Evolutionary conservation across 2,113 vertebrate genomes (phyloP).

Genomic region (Azemiops feae): DNA sequence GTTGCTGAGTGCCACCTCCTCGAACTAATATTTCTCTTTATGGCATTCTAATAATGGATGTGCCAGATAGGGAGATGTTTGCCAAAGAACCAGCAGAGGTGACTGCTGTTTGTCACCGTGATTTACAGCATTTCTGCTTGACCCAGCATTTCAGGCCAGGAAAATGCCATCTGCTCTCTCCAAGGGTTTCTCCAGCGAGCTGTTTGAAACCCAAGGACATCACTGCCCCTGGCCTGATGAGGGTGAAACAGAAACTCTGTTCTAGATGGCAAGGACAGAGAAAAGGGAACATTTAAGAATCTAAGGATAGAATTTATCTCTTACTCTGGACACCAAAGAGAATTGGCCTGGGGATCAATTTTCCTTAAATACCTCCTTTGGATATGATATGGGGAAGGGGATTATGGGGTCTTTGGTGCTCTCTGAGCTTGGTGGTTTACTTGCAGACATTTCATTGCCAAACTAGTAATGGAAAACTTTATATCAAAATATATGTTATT

Average conservation of each 20-base stretch:
- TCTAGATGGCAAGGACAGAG: background rate
- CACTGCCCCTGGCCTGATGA: background rate
- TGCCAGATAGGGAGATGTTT: constrained; percentile 4
- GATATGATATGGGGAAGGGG: background rate
- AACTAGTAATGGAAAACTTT: no score
- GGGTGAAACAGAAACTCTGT: background rate
- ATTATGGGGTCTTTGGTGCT: no score
- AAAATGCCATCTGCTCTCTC: background rate
- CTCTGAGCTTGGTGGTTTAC: no score
- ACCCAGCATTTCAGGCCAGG: background rate
- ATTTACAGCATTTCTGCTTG: constrained; percentile 7
- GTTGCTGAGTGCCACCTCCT: background rate
- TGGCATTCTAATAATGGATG: background rate
- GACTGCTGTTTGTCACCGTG: rapidly evolving
- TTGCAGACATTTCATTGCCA: no score
- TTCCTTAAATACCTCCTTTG: background rate
- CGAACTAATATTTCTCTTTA: background rate
- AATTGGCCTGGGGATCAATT: background rate
- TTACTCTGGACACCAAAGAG: background rate
- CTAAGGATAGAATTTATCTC: background rate
- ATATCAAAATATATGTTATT: no score
- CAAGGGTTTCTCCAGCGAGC: background rate
- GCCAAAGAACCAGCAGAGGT: constrained; percentile 6
- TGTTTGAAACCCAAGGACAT: background rate
- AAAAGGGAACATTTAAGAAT: background rate